These are phyloP conservation scores for Distichodus sexfasciatus DNA, from an alignment of 2,797 vertebrate species.

Conservation along the genomic window DNA sequence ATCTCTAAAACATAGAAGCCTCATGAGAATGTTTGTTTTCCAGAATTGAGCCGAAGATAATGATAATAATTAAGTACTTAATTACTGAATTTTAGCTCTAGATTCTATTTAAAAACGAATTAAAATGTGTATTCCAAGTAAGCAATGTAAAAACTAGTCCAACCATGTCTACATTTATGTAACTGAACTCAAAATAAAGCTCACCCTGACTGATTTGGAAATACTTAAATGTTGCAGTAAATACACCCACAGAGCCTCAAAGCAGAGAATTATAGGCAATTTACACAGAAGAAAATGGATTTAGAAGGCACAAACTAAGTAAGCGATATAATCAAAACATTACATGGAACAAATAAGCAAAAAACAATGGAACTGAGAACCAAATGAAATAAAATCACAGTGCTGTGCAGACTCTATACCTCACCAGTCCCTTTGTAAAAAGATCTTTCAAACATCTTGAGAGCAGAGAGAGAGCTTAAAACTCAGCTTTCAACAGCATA, in stretches of 20 bases:
- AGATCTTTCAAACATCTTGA: neutral
- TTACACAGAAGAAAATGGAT: neutral
- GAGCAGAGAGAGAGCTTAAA: neutral
- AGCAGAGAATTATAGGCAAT: neutral
- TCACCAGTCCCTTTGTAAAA: neutral
- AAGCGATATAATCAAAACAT: slow-evolving; percentile 11
- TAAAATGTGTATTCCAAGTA: too few species aligned
- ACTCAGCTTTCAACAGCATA: neutral
- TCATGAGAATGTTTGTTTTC: too few species aligned
- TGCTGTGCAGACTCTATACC: slow-evolving; percentile 25
- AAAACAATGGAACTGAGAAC: neutral
- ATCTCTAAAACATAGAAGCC: too few species aligned
- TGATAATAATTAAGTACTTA: too few species aligned
- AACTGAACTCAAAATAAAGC: too few species aligned
- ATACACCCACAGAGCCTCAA: neutral
- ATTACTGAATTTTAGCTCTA: too few species aligned
- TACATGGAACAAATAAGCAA: neutral
- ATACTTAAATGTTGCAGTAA: too few species aligned
- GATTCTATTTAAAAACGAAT: too few species aligned
- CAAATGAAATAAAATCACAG: slow-evolving; percentile 7
- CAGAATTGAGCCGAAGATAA: too few species aligned
- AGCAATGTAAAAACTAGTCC: too few species aligned
- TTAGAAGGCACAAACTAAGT: neutral
- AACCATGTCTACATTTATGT: too few species aligned
- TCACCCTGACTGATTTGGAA: too few species aligned